These are phyloP conservation scores for Caenorhabditis remanei DNA, from an alignment of 1,140 invertebrate species.

Conservation along the genomic window DNA sequence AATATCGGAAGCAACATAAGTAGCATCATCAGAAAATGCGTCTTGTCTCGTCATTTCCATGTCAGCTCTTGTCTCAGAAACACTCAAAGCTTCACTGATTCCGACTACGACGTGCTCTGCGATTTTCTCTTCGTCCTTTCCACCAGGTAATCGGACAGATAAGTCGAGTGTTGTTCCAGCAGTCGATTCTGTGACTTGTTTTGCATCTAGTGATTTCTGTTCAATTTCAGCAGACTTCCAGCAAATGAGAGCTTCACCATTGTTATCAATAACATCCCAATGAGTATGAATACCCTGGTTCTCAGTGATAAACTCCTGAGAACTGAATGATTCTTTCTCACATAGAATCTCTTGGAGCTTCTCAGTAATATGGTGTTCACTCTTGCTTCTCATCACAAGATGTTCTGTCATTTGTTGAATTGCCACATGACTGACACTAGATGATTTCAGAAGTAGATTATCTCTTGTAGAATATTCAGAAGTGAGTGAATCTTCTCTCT, in stretches of 20 bases:
- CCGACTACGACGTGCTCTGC: slow-evolving; percentile 24
- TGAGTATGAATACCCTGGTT: slow-evolving; percentile 46
- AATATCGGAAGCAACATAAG: slow-evolving; percentile 45
- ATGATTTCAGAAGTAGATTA: slow-evolving; percentile 16
- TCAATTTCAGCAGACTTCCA: slow-evolving; percentile 42
- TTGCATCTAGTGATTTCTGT: slow-evolving; percentile 37
- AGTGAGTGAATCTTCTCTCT: slow-evolving; percentile 13
- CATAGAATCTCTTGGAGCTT: slow-evolving; percentile 10
- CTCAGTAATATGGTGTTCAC: slow-evolving; percentile 33
- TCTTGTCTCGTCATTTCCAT: slow-evolving; percentile 45
- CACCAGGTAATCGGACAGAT: slow-evolving; percentile 21
- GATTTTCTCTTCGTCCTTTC: slow-evolving; percentile 32
- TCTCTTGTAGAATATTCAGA: slow-evolving; percentile 1
- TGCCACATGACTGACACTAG: slow-evolving; percentile 28
- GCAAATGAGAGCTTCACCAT: slow-evolving; percentile 33
- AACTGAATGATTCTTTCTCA: slow-evolving; percentile 45
- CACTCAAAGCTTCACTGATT: slow-evolving; percentile 5
- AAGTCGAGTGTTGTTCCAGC: slow-evolving; percentile 36
- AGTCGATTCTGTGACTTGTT: slow-evolving; percentile 2
- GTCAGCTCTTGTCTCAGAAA: slow-evolving; percentile 45
- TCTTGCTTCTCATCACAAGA: slow-evolving; percentile 44
- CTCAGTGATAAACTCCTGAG: slow-evolving; percentile 37
- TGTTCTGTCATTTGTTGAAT: slow-evolving; percentile 33
- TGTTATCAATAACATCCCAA: slow-evolving; percentile 48
- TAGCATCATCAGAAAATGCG: slow-evolving; percentile 28